phyloP scores from a whole-genome alignment of 2,113 vertebrate species.

The Petrocephalus zakoni region DNA sequence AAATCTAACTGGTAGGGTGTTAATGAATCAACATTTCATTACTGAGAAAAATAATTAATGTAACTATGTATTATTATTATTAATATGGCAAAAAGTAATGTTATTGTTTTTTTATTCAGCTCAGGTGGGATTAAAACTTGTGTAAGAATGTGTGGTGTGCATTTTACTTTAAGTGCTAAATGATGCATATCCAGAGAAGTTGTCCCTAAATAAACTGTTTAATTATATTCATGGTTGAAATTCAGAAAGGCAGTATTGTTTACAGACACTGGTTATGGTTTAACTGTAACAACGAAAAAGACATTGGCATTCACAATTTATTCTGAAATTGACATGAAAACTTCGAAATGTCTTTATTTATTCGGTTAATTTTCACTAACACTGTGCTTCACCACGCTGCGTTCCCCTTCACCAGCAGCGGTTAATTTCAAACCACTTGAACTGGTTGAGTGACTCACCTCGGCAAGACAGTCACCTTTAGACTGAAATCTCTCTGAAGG shows the following conservation, averaged over 20 bases:
- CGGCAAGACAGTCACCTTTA: neutral
- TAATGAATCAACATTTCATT: conserved; percentile 43
- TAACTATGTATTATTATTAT: neutral
- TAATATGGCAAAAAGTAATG: neutral
- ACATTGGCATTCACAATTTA: neutral
- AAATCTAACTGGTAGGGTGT: conserved; percentile 61
- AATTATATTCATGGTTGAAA: neutral
- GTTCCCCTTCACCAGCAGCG: neutral
- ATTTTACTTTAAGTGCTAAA: too few relatives aligned
- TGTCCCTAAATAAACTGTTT: neutral
- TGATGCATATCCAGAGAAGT: neutral
- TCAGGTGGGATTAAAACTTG: neutral
- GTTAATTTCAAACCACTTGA: neutral
- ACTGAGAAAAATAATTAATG: neutral
- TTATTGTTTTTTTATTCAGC: neutral
- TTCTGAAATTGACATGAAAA: neutral
- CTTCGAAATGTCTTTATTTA: neutral
- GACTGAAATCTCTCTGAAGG: neutral
- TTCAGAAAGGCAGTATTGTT: neutral
- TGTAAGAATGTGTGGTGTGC: neutral
- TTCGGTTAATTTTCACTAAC: neutral
- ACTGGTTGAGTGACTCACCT: neutral
- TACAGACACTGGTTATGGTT: neutral
- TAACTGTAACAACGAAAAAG: neutral
- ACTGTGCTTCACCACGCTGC: neutral